Evolutionary conservation across 2,797 vertebrate species (phyloP), one percentile per base, ranked within the genome.

Genomic region (Anas acuta): DNA sequence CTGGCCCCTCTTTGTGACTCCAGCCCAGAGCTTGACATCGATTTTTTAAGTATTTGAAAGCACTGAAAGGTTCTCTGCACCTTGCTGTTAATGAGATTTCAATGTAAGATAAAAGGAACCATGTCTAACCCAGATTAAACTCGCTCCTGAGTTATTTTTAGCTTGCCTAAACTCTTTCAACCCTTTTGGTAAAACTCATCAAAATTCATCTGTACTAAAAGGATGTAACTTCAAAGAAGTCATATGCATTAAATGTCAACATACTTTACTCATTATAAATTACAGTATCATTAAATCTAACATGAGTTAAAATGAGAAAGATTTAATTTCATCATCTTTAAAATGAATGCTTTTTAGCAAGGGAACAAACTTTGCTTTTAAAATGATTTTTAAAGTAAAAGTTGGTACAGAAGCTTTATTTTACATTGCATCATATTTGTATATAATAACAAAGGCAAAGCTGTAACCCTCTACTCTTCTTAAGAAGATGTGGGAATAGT

Each of bases 151-250:
- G 88, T 72, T 92, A 94, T 97, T 95, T 97, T 91, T 94, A 95
- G 84, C 87, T 85, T 71, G 64, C 32, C 64, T 89, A 88, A 96
- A 89, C 32, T 79, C 90, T 94, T 97, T 94, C 82, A 96, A 94
- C 54, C 90, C 47, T 89, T 93, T 93, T 77, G 93, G 74, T 90
- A 96, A 90, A 88, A 84, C 73, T 92, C 80, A 97, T 89, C 78
- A 96, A 96, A 97, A 94, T 96, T 97, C 91, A 91, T 95, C 65
- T 92, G 28, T 87, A 37, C 56, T 96, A 92, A 97, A 98, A 95
- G 78, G 80, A 87, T 90, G 65, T 58, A 89, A 95, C 90, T 97
- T 97, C 89, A 96, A 97, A 97, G 91, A 84, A 93, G 56, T 94
- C 87, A 89, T 84, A 95, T 84, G 76, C 91, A 92, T 96, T 93